Base-by-base conservation (phyloP, 2,113 vertebrate species). In the Rattus rattus region DNA sequence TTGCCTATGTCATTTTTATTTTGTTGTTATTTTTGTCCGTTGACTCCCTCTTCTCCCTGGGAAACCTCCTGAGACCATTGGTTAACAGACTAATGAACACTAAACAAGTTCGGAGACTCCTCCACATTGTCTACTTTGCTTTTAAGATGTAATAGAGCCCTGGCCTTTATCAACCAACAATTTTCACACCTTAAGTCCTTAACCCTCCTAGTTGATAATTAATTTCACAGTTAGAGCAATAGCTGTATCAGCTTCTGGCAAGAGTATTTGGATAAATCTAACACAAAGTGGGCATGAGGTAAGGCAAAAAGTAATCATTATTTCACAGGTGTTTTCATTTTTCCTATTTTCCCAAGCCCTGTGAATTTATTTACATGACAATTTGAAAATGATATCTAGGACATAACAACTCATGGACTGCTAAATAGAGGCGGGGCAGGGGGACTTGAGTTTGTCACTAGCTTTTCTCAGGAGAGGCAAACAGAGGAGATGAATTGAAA, bases 311-410 rank as follows among this genome's bases (percentile, higher is more conserved):
- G 96, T 97, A 97, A 98, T 98, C 96, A 98, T 98, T 98, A 98
- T 98, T 98, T 98, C 98, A 98, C 97, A 98, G 97, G 73, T 98
- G 90, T 96, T 97, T 96, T 95, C 96, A 97, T 96, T 98, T 98
- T 96, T 59, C 75, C 72, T 67, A 93, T 98, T 75, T 97, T 97
- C 93, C 97, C 96, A 94, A 97, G 96, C 59, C 96, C 97, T 97
- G 96, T 97, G 98, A 98, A 98, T 98, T 97, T 98, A 98, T 99
- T 98, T 98, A 98, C 98, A 98, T 98, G 98, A 98, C 98, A 98
- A 98, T 98, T 97, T 98, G 98, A 98, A 98, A 99, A 98, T 98
- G 97, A 98, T 98, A 96, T 97, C 96, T 98, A 97, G 97, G 90
- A 90, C 90, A 81, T 96, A 98, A 97, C 98, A 96, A 89, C 93